A percentile compares a stretch with the other conserved stretches of the same genome.
These are phyloP conservation scores for Atherix ibis DNA, from an alignment of 2,888 invertebrate species.

Conservation along the genomic window DNA sequence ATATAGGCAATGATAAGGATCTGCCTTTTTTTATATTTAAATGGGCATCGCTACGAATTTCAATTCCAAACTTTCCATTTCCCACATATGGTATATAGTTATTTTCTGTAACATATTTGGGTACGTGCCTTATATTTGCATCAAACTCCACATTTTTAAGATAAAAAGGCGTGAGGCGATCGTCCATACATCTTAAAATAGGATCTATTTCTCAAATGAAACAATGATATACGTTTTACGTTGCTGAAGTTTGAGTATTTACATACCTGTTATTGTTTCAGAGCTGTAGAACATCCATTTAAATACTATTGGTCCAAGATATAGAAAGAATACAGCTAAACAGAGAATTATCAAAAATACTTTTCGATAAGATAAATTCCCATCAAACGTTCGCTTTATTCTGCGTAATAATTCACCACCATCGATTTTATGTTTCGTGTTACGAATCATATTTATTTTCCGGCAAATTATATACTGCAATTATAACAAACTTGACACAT, in stretches of 20 bases:
- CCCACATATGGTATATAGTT: conserved; percentile 58
- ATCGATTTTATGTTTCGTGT: conserved; percentile 29
- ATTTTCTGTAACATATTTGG: conserved; percentile 37
- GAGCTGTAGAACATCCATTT: conserved; percentile 43
- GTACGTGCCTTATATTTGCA: conserved; percentile 46
- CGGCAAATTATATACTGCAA: neutral
- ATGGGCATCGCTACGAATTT: conserved; percentile 44
- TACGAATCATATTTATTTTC: conserved; percentile 23
- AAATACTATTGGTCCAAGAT: conserved; percentile 47
- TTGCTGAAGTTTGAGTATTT: neutral
- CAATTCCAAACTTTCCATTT: conserved; percentile 55
- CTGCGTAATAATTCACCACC: conserved; percentile 24
- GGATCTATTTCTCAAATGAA: conserved; percentile 24
- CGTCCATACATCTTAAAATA: conserved; percentile 48
- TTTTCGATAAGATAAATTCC: conserved; percentile 27
- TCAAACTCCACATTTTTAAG: conserved; percentile 47
- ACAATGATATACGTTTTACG: neutral
- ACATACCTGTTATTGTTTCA: conserved; percentile 28
- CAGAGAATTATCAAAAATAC: conserved; percentile 33
- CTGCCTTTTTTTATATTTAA: conserved; percentile 52
- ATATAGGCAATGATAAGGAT: conserved; percentile 46
- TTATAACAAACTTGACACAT: neutral
- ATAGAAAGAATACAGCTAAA: conserved; percentile 42
- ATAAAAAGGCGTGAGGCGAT: conserved; percentile 44
- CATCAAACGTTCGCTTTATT: conserved; percentile 24